phyloP scores from a whole-genome alignment of 2,888 invertebrate genomes.

The Girardia tigrina region DNA sequence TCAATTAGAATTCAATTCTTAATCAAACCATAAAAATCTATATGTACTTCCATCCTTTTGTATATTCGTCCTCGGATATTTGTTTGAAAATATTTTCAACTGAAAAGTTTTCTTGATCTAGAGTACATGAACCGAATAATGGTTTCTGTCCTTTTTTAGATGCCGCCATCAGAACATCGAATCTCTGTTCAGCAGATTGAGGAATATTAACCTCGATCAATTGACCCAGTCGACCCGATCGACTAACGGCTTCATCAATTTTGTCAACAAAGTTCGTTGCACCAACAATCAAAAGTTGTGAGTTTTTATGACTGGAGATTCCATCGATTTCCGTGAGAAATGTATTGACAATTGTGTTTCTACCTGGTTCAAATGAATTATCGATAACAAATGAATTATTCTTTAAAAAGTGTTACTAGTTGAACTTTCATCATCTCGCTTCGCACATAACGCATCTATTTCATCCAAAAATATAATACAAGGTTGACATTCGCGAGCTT shows the following conservation, averaged over 20 bases:
- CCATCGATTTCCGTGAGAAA: constrained; percentile 36
- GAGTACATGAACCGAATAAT: background rate
- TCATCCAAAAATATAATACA: constrained; percentile 37
- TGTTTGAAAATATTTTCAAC: background rate
- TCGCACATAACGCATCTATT: constrained; percentile 36
- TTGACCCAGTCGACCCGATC: constrained; percentile 34
- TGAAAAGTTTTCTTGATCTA: background rate
- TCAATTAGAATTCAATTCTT: background rate
- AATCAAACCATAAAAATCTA: background rate
- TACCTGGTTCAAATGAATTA: background rate
- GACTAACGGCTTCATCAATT: constrained; percentile 31
- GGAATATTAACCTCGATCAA: constrained; percentile 28
- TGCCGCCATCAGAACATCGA: constrained; percentile 24
- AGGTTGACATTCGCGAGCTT: constrained; percentile 35
- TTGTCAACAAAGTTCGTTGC: constrained; percentile 34
- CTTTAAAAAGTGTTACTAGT: background rate
- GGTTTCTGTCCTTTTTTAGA: constrained; percentile 26
- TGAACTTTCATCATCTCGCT: background rate
- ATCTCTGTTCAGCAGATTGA: constrained; percentile 26
- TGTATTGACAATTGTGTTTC: constrained; percentile 31
- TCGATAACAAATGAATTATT: background rate
- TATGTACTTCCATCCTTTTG: background rate
- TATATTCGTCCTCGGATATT: background rate
- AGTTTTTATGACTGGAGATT: constrained; percentile 17
- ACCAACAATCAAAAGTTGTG: constrained; percentile 33